Conservation (phyloP, 2,797 vertebrate species). For the Siniperca undulata region DNA sequence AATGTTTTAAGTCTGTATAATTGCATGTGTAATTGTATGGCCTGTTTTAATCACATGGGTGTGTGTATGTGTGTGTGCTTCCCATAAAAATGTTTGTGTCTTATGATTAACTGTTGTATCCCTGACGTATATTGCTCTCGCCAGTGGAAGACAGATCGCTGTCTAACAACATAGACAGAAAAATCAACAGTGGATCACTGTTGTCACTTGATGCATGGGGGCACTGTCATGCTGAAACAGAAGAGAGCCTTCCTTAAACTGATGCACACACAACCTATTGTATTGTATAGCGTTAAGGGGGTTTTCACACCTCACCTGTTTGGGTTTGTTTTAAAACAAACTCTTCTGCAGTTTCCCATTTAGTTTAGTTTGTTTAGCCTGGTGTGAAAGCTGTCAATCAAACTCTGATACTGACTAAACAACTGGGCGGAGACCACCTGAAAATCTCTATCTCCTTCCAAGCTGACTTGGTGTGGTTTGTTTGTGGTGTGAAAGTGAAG, state of each 20-base stretch:
- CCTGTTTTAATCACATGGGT: constrained; percentile 1
- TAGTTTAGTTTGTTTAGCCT: not conserved
- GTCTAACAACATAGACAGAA: constrained; percentile 31
- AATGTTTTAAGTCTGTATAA: constrained; percentile 38
- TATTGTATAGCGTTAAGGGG: not conserved
- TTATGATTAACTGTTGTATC: constrained; percentile 37
- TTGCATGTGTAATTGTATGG: constrained; percentile 18
- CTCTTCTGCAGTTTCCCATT: too few species aligned
- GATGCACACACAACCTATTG: not conserved
- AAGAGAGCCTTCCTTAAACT: too few species aligned
- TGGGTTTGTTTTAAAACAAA: too few species aligned
- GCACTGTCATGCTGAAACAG: too few species aligned
- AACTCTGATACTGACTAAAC: not conserved
- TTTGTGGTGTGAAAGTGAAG: not conserved
- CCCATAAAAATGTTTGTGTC: constrained; percentile 19
- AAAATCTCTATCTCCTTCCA: not conserved
- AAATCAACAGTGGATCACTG: constrained; percentile 41
- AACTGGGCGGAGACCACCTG: not conserved
- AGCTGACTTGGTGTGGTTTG: not conserved
- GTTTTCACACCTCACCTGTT: not conserved
- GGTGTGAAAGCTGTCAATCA: not conserved
- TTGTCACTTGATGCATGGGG: not conserved
- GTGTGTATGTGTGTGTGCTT: not conserved
- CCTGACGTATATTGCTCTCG: constrained; percentile 47
- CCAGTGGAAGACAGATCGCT: constrained; percentile 37